A percentile compares a stretch with the other conserved stretches of the same genome.
These are phyloP conservation scores for Chiloscyllium punctatum DNA, from an alignment of 2,797 vertebrate species.

Conservation along the genomic window DNA sequence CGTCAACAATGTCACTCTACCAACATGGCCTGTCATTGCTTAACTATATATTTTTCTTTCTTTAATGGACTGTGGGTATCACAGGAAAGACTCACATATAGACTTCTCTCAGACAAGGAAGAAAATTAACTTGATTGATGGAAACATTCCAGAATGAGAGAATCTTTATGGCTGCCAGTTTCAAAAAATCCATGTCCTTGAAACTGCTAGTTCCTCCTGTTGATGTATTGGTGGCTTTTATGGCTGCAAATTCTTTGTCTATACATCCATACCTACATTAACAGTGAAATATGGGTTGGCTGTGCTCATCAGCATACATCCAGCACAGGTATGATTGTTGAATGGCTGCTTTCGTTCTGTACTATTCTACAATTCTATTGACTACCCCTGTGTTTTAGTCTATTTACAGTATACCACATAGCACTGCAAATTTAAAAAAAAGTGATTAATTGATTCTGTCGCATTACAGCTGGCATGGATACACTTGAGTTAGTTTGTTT, in stretches of 20 bases:
- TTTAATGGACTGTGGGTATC: too few species aligned
- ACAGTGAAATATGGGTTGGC: neutral
- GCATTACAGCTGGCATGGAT: neutral
- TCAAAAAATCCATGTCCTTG: neutral
- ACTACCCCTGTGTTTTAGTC: neutral
- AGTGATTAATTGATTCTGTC: neutral
- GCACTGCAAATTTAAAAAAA: neutral
- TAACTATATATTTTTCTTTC: neutral
- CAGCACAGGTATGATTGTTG: neutral
- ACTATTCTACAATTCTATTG: neutral
- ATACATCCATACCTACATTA: neutral
- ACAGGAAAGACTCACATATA: too few species aligned
- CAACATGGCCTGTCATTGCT: neutral
- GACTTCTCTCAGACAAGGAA: neutral
- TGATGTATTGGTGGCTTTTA: neutral
- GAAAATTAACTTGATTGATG: neutral
- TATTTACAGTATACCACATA: neutral
- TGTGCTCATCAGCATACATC: neutral
- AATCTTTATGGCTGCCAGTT: neutral
- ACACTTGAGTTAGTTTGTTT: neutral
- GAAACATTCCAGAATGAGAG: neutral
- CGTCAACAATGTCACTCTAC: neutral
- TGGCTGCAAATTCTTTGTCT: neutral
- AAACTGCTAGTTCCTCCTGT: neutral
- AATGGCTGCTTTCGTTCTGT: neutral